A percentile compares a stretch with the other conserved stretches of the same genome.
phyloP scores from a whole-genome alignment of 2,888 invertebrate genomes.

The Criorhina ranunculi region DNA sequence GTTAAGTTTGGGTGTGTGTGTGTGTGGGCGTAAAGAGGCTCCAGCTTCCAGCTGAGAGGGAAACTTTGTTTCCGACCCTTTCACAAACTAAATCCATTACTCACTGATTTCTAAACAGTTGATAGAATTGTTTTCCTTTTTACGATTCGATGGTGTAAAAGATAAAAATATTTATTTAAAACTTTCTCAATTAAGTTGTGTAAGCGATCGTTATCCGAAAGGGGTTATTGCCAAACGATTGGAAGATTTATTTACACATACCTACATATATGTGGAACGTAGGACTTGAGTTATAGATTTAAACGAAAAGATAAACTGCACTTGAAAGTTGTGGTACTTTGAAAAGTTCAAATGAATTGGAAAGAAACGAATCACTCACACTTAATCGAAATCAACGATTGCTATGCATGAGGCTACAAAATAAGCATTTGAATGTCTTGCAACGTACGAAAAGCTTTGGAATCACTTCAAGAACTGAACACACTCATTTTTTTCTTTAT shows the following conservation, averaged over 20 bases:
- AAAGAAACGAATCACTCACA: neutral
- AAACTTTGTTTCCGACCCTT: conserved; percentile 26
- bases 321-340: neutral
- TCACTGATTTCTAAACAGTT: conserved; percentile 40
- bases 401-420: too few species aligned
- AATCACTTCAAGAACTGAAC: too few species aligned
- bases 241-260: conserved; percentile 8
- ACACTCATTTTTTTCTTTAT: too few species aligned
- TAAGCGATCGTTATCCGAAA: conserved; percentile 15
- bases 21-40: neutral
- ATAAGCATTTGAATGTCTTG: too few species aligned
- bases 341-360: neutral
- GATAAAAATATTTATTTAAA: conserved; percentile 45
- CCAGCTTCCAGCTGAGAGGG: neutral
- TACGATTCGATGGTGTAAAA: conserved; percentile 29
- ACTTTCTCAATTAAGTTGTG: conserved; percentile 47
- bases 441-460: too few species aligned
- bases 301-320: neutral
- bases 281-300: too few species aligned
- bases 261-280: neutral
- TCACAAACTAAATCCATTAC: conserved; percentile 47
- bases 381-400: neutral
- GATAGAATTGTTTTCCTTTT: conserved; percentile 18
- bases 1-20: conserved; percentile 9
- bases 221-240: neutral